Evolutionary conservation across 2,888 invertebrate species (phyloP), one percentile per base, ranked within the genome.

Genomic region (Lamproptera curius): DNA sequence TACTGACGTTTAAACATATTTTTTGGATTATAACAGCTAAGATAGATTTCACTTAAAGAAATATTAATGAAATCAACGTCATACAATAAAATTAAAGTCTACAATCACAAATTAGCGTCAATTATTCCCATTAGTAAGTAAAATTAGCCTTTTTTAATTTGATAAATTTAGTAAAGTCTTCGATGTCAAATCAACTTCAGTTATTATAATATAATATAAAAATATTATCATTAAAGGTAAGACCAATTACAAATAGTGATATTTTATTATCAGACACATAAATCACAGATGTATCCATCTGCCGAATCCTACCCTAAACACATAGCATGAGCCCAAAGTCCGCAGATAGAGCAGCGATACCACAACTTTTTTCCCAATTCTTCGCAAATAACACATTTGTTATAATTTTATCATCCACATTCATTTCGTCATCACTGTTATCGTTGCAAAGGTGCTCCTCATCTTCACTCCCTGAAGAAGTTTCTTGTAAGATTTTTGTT

Each of bases 251-350:
- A 46, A 50, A 50, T 51, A 26, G 26, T 34, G 43, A 51, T 52
- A 49, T 54, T 36, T 51, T 51, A 53, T 51, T 52, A 49, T 45
- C 50, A 48, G 28, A 44, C 47, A 59, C 59, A 59, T 52, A 60
- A 56, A 58, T 58, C 59, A 53, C 62, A 61, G 40, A 61, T 55
- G 35, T 57, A 63, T 51, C 48, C 53, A 50, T 57, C 53, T 50
- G 63, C 53, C 43, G 57, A 61, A 58, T 63, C 57, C 54, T 59
- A 58, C 41, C 58, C 62, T 42, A 59, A 55, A 51, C 62, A 63
- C 52, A 54, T 52, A 50, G 57, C 58, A 52, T 65, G 62, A 56
- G 58, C 52, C 63, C 62, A 65, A 53, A 59, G 50, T 55, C 58
- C 63, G 46, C 60, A 62, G 40, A 46, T 43, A 15, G 52, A 61